Base-by-base conservation (phyloP, 2,888 invertebrate species). In the Cerceris rybyensis region DNA sequence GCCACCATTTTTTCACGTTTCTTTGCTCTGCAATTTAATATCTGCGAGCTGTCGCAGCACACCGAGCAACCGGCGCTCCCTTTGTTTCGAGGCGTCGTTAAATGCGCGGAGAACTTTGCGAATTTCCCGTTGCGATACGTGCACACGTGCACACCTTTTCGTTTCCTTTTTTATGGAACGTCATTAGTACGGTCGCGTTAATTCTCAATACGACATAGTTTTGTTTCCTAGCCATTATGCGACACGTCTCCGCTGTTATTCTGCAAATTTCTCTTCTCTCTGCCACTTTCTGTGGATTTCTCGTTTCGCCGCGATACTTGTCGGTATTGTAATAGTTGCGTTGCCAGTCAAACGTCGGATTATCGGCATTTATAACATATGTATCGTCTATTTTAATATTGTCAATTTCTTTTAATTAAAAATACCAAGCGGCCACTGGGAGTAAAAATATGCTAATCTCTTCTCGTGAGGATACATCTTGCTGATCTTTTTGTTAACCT, bases 11-110 rank as follows among this genome's bases (percentile, higher is more conserved):
- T 72, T 70, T 49, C 63, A 52, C 41, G 46, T 64, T 70, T 69
- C 72, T 52, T 77, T 75, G 55, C 75, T 58, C 60, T 52, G 73
- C 75, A 73, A 82, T 85, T 83, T 84, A 83, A 83, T 83, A 84
- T 80, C 70, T 13, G 65, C 69, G 65, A 66, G 80, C 65, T 65
- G 78, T 78, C 80, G 28, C 80, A 28, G 71, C 39, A 54, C 28
- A 50, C 69, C 75, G 69, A 57, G 54, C 64, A 58, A 50, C 57
- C 28, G 58, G 55, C 61, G 9, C 49, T 13, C 42, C 42, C 55
- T 75, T 76, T 81, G 73, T 86, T 73, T 60, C 72, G 11, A 67
- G 59, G 63, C 68, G 78, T 71, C 81, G 81, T 65, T 65, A 75
- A 80, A 65, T 50, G 49, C 58, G 13, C 59, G 59, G 57, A 17